A percentile compares a stretch with the other conserved stretches of the same genome.
phyloP scores from a whole-genome alignment of 2,888 invertebrate species.

The Stenoptilia bipunctidactyla region DNA sequence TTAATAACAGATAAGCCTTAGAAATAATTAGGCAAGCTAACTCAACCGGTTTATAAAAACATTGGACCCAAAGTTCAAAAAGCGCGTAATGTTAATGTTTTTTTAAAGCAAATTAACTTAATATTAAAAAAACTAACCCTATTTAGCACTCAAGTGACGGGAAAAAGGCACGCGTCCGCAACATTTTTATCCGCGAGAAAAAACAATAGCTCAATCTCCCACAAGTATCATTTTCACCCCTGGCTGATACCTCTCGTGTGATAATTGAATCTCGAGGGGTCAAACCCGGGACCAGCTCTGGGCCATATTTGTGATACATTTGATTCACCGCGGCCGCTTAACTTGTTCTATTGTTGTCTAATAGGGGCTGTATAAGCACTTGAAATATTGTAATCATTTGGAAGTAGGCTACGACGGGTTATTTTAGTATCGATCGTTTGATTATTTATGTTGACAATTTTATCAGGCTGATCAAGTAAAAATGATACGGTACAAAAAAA shows the following conservation, averaged over 20 bases:
- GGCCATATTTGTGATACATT: constrained; percentile 54
- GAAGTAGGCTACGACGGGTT: no score
- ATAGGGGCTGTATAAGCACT: constrained; percentile 12
- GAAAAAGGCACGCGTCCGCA: constrained; percentile 35
- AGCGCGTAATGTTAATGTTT: no score
- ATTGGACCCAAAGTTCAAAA: no score
- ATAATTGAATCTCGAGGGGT: constrained; percentile 67
- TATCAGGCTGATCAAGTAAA: no score
- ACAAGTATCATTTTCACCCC: constrained; percentile 70
- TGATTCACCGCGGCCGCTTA: constrained; percentile 49
- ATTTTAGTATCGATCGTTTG: no score
- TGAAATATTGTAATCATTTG: constrained; percentile 3
- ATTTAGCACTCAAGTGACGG: constrained; percentile 25
- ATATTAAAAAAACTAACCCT: neutral
- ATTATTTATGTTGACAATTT: no score
- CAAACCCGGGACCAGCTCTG: constrained; percentile 26
- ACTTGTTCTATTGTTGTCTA: constrained; percentile 26
- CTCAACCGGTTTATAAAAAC: no score
- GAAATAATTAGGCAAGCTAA: no score
- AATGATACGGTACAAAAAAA: no score
- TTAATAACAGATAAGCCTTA: no score
- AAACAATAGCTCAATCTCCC: constrained; percentile 71
- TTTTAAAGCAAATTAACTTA: no score
- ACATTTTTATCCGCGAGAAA: constrained; percentile 68
- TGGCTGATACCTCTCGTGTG: constrained; percentile 50